A percentile compares a stretch with the other conserved stretches of the same genome.
Conservation (phyloP, 2,113 vertebrate genomes). For the Mesitornis unicolor region DNA sequence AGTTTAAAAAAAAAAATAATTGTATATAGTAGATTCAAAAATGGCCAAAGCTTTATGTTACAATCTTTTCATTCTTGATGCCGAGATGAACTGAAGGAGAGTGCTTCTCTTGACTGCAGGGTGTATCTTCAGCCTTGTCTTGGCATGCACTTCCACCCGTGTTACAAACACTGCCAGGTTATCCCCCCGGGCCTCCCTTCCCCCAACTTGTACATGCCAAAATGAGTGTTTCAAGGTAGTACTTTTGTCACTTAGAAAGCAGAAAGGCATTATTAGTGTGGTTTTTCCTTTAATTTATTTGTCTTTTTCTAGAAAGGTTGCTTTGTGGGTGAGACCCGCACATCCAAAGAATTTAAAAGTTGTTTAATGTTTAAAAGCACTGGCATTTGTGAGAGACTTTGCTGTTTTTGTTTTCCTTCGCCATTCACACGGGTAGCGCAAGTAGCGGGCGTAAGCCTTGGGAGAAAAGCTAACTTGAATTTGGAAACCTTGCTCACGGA, state of each 20-base stretch:
- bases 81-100: conserved; percentile 81
- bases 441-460: conserved; percentile 72
- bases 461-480: conserved; percentile 80
- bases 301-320: conserved; percentile 79
- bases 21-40: conserved; percentile 93
- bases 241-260: conserved; percentile 84
- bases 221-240: conserved; percentile 80
- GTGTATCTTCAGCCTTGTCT: conserved; percentile 83
- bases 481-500: conserved; percentile 71
- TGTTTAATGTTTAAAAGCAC: conserved; percentile 83
- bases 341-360: conserved; percentile 87
- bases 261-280: conserved; percentile 76
- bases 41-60: conserved; percentile 86
- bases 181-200: conserved; percentile 56
- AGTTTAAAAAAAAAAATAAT: conserved; percentile 81
- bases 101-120: conserved; percentile 75
- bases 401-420: conserved; percentile 61
- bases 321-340: conserved; percentile 85
- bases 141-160: conserved; percentile 84
- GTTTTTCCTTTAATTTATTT: conserved; percentile 81
- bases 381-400: conserved; percentile 84
- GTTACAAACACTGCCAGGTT: conserved; percentile 91
- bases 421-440: conserved; percentile 85
- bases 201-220: conserved; percentile 81
- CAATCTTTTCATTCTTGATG: conserved; percentile 84